A percentile compares a stretch with the other conserved stretches of the same genome.
Conservation (phyloP, 1,140 invertebrate species). For the Euura saliciscinereae region DNA sequence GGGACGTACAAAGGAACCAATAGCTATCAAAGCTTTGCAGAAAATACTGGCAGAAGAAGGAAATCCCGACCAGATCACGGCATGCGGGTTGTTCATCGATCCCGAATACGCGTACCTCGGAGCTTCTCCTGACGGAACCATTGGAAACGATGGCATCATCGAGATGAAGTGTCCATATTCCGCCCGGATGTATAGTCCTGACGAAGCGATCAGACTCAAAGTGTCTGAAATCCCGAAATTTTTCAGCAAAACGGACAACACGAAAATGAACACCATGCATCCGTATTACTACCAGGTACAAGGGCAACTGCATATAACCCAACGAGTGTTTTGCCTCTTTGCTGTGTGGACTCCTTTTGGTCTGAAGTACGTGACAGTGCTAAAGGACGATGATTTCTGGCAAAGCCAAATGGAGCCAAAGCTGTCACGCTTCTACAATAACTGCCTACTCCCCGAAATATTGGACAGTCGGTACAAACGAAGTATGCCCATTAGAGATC, state of each 20-base stretch:
- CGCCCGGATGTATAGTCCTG: no score
- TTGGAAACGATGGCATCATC: no score
- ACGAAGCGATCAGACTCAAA: no score
- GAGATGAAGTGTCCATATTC: no score
- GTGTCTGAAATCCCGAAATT: no score
- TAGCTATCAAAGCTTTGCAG: constrained; percentile 35
- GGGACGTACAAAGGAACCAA: constrained; percentile 41
- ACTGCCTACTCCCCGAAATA: no score
- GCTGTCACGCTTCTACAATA: background rate
- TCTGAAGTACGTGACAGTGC: constrained; percentile 16
- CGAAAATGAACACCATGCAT: constrained; percentile 30
- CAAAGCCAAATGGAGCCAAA: constrained; percentile 22
- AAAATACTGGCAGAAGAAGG: constrained; percentile 16
- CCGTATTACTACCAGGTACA: constrained; percentile 42
- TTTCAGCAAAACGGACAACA: background rate
- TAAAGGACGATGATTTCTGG: constrained; percentile 26
- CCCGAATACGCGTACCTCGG: constrained; percentile 41
- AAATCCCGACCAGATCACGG: constrained; percentile 27
- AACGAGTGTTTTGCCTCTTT: constrained; percentile 31
- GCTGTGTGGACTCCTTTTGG: constrained; percentile 27
- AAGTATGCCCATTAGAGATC: no score
- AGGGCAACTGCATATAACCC: constrained; percentile 34
- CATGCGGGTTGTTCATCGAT: constrained; percentile 53
- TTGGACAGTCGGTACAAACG: no score
- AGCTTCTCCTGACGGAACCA: constrained; percentile 43